phyloP scores from a whole-genome alignment of 2,888 invertebrate species.

The Antitype chi region DNA sequence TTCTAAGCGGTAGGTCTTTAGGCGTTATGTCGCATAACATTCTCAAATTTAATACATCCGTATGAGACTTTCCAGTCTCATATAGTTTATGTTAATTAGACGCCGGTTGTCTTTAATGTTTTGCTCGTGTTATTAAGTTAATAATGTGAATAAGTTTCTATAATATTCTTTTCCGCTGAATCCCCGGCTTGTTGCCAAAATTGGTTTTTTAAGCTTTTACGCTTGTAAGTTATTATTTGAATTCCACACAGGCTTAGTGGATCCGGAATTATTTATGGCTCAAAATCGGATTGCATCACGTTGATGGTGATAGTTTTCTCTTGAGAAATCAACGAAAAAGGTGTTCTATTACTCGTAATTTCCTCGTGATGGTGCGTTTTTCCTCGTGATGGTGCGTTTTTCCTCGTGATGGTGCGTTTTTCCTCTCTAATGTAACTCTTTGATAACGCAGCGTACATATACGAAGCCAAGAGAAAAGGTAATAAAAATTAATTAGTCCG shows the following conservation, averaged over 20 bases:
- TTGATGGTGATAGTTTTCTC: conserved; percentile 12
- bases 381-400: not conserved
- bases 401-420: conserved; percentile 6
- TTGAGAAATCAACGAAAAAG: conserved; percentile 35
- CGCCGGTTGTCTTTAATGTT: not conserved
- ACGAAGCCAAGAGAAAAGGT: conserved; percentile 9
- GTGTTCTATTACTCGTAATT: not conserved
- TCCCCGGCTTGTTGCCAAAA: not conserved
- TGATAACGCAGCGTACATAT: not conserved
- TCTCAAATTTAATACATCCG: not conserved
- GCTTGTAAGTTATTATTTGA: conserved; percentile 6
- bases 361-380: conserved; percentile 5
- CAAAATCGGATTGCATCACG: conserved; percentile 30
- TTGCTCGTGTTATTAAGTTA: not conserved
- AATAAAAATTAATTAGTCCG: conserved; percentile 19
- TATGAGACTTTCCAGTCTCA: not conserved
- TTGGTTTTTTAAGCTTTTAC: not conserved
- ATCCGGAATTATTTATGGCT: not conserved
- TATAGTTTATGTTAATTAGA: conserved; percentile 1
- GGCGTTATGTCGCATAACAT: not conserved
- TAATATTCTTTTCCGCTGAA: not conserved
- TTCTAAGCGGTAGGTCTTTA: not conserved
- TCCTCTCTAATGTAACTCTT: not conserved
- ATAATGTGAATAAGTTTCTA: conserved; percentile 7
- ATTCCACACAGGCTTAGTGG: not conserved